Percentiles rank a stretch among this genome's conserved stretches.
Evolutionary conservation across 2,888 invertebrate species (phyloP).

Genomic region (Pammene fasciana): DNA sequence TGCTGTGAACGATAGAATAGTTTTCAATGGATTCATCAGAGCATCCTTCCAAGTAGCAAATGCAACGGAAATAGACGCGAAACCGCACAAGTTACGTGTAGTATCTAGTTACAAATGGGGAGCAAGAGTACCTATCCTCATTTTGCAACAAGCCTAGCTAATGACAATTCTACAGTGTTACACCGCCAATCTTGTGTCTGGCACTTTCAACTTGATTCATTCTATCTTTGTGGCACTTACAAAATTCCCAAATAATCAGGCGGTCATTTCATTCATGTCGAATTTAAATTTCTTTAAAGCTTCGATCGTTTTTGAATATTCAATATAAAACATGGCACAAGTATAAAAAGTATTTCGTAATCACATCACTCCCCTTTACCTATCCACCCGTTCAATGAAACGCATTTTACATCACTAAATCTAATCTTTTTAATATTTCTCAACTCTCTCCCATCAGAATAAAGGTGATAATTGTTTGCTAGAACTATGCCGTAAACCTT

Average conservation of each 20-base stretch:
- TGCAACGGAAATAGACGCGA: slow-evolving; percentile 48
- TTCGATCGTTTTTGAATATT: too few species aligned
- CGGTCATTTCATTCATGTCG: too few species aligned
- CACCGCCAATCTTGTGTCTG: too few species aligned
- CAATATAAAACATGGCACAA: neutral
- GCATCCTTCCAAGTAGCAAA: slow-evolving; percentile 47
- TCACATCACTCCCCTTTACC: slow-evolving; percentile 19
- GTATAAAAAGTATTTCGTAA: slow-evolving; percentile 5
- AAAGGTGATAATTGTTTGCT: slow-evolving; percentile 18
- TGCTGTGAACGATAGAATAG: slow-evolving; percentile 34
- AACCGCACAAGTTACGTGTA: slow-evolving; percentile 44
- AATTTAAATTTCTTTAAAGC: too few species aligned
- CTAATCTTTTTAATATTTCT: neutral
- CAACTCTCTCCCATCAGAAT: slow-evolving; percentile 1
- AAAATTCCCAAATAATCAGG: too few species aligned
- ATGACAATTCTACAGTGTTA: too few species aligned
- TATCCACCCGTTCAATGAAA: slow-evolving; percentile 5
- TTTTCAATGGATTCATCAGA: slow-evolving; percentile 58
- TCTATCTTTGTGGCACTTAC: too few species aligned
- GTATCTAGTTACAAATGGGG: slow-evolving; percentile 23
- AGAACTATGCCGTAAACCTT: slow-evolving; percentile 2
- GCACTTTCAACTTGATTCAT: too few species aligned
- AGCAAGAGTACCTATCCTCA: neutral
- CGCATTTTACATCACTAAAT: slow-evolving; percentile 8
- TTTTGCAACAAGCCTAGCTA: slow-evolving; percentile 1